These are phyloP conservation scores for Polydrusus cervinus DNA, from an alignment of 2,888 invertebrate genomes.

Conservation along the genomic window DNA sequence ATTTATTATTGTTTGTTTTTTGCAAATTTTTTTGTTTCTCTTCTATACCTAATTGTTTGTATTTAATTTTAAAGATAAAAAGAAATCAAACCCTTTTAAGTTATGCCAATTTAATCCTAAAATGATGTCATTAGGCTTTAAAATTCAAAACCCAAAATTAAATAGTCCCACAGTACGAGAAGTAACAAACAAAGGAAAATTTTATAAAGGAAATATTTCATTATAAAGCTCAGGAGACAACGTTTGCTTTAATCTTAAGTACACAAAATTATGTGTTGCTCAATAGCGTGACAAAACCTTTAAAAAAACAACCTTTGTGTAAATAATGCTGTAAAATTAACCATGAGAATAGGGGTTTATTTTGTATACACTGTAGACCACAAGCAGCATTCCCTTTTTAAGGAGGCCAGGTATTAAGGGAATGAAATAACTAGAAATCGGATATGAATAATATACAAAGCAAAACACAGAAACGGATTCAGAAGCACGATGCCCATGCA, in stretches of 20 bases:
- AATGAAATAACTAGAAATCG: too few relatives aligned
- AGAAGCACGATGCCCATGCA: too few relatives aligned
- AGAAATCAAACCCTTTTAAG: not conserved
- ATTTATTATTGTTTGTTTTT: too few relatives aligned
- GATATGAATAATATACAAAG: too few relatives aligned
- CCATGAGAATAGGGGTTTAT: too few relatives aligned
- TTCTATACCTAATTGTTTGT: too few relatives aligned
- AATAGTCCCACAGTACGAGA: slow-evolving; percentile 15
- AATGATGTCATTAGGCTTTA: slow-evolving; percentile 22
- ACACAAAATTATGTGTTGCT: slow-evolving; percentile 1
- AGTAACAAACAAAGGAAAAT: slow-evolving; percentile 26
- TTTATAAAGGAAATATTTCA: slow-evolving; percentile 26
- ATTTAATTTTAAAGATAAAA: slow-evolving; percentile 19
- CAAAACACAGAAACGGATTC: too few relatives aligned
- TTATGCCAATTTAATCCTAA: slow-evolving; percentile 26
- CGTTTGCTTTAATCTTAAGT: slow-evolving; percentile 21
- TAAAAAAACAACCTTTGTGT: not conserved
- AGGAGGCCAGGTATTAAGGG: too few relatives aligned
- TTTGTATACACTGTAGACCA: too few relatives aligned
- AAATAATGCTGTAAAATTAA: not conserved
- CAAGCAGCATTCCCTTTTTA: too few relatives aligned
- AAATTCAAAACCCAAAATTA: slow-evolving; percentile 31
- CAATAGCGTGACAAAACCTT: not conserved
- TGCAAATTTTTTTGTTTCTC: too few relatives aligned
- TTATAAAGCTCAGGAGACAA: slow-evolving; percentile 23